These are phyloP conservation scores for Cephus pygmeus DNA, from an alignment of 2,888 invertebrate species.

Conservation along the genomic window DNA sequence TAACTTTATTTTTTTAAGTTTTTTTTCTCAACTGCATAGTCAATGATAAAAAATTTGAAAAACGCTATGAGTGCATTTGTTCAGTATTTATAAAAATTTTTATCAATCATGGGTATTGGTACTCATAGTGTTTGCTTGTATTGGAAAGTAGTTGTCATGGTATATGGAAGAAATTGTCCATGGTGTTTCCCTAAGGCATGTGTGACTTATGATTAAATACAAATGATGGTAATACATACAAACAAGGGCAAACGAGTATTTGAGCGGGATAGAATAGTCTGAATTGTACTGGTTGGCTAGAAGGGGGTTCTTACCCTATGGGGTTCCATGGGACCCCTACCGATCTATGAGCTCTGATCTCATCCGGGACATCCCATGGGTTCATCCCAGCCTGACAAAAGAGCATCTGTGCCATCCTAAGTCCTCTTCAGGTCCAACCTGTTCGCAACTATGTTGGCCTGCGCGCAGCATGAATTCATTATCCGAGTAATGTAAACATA, in stretches of 20 bases:
- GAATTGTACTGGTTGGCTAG: background rate
- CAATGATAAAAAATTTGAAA: background rate
- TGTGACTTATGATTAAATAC: slow-evolving; percentile 22
- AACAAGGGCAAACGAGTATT: slow-evolving; percentile 63
- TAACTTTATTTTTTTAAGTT: background rate
- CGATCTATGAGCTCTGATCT: slow-evolving; percentile 25
- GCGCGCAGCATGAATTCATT: slow-evolving; percentile 60
- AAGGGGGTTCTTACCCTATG: background rate
- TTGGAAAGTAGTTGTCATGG: background rate
- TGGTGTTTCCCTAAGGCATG: background rate
- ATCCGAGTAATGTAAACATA: slow-evolving; percentile 65
- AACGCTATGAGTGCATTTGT: background rate
- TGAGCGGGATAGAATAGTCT: slow-evolving; percentile 51
- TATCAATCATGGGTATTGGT: background rate
- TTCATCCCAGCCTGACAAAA: slow-evolving; percentile 41
- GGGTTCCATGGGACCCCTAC: slow-evolving; percentile 1
- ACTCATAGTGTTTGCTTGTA: background rate
- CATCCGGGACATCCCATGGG: slow-evolving; percentile 27
- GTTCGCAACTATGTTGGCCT: slow-evolving; percentile 52
- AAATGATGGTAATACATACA: slow-evolving; percentile 56
- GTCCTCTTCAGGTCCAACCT: slow-evolving; percentile 47
- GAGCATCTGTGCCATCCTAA: slow-evolving; percentile 40
- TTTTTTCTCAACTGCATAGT: background rate
- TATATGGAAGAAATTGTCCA: background rate
- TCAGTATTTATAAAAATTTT: background rate